Evolutionary conservation across 2,888 invertebrate species (phyloP).

Genomic region (Diarsia mendica): DNA sequence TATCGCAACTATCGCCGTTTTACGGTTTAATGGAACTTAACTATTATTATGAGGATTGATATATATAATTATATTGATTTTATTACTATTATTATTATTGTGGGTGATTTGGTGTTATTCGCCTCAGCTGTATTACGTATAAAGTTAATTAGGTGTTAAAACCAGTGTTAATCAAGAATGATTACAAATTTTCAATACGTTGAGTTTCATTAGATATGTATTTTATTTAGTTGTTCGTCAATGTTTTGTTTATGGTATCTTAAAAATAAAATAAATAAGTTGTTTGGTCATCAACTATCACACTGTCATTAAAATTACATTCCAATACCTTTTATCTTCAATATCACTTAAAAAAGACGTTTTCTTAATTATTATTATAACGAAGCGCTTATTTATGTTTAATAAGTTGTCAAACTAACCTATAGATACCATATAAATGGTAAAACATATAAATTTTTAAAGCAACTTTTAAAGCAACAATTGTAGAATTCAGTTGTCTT

Average conservation of each 20-base stretch:
- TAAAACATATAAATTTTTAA: too few species aligned
- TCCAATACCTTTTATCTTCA: slow-evolving; percentile 63
- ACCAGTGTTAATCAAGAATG: background rate
- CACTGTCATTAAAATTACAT: background rate
- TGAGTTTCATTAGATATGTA: background rate
- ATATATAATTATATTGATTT: too few species aligned
- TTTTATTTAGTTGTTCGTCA: background rate
- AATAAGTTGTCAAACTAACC: too few species aligned
- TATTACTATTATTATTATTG: slow-evolving; percentile 5
- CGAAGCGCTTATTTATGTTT: background rate
- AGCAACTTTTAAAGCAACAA: too few species aligned
- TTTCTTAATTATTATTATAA: background rate
- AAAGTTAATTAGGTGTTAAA: slow-evolving; percentile 26
- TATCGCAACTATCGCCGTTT: slow-evolving; percentile 58
- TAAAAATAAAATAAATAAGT: background rate
- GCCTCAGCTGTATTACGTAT: slow-evolving; percentile 4
- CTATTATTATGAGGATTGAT: slow-evolving; percentile 25
- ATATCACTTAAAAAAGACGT: background rate
- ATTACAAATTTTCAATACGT: background rate
- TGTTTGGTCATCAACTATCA: background rate
- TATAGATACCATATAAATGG: too few species aligned
- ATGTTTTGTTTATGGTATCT: background rate
- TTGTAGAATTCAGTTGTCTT: too few species aligned
- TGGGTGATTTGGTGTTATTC: slow-evolving; percentile 23
- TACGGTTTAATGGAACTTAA: slow-evolving; percentile 42